A percentile compares a stretch with the other conserved stretches of the same genome.
phyloP scores from a whole-genome alignment of 1,140 invertebrate species.

The Diorhabda sublineata region DNA sequence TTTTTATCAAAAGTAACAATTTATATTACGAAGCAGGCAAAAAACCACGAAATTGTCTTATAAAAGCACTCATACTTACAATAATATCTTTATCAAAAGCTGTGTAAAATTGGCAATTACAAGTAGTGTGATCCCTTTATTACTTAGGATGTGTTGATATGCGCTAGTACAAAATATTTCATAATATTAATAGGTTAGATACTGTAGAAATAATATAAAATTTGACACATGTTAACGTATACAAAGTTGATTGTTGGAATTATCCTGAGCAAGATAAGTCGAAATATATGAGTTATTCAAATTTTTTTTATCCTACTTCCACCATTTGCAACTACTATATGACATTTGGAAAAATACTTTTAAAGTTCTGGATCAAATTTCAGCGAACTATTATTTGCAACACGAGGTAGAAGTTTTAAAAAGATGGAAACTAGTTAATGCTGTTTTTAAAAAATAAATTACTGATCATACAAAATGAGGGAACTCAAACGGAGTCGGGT shows the following conservation, averaged over 20 bases:
- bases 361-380: too few relatives aligned
- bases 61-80: conserved; percentile 14
- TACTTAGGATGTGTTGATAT: conserved; percentile 6
- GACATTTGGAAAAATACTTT: too few relatives aligned
- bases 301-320: too few relatives aligned
- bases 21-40: conserved; percentile 10
- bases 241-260: conserved; percentile 17
- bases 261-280: conserved; percentile 6
- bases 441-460: too few relatives aligned
- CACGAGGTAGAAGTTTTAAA: too few relatives aligned
- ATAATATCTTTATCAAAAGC: conserved; percentile 18
- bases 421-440: too few relatives aligned
- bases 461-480: too few relatives aligned
- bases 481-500: too few relatives aligned
- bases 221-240: conserved; percentile 35
- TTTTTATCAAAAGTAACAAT: background rate
- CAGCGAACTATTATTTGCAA: too few relatives aligned
- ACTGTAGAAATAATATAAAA: conserved; percentile 11
- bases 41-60: conserved; percentile 24
- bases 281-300: too few relatives aligned
- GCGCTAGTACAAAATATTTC: conserved; percentile 3
- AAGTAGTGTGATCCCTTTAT: conserved; percentile 9
- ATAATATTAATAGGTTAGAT: background rate
- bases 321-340: too few relatives aligned
- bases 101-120: conserved; percentile 18